Conservation (phyloP, 2,113 vertebrate genomes). For the Ciconia maguari region DNA sequence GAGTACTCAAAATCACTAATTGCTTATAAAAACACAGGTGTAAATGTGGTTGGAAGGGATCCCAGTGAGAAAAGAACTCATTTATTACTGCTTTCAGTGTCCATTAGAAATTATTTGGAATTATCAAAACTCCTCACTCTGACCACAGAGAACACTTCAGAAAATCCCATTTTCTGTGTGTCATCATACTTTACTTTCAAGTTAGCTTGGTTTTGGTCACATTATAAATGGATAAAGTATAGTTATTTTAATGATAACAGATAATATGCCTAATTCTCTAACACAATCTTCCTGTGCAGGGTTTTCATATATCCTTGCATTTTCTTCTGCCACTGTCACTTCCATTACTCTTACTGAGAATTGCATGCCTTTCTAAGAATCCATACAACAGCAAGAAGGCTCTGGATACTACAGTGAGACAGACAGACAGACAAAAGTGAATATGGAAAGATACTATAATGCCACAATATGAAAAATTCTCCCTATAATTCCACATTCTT, state of each 20-base stretch:
- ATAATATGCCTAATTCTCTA: neutral
- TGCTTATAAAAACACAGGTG: neutral
- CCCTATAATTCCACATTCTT: neutral
- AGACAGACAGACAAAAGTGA: neutral
- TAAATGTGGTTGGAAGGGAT: neutral
- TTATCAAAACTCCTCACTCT: neutral
- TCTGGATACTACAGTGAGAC: neutral
- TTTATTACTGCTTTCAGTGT: neutral
- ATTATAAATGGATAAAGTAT: neutral
- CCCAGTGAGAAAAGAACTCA: neutral
- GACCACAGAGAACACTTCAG: neutral
- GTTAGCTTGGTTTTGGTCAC: neutral
- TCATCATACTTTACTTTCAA: neutral
- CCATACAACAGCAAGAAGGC: neutral
- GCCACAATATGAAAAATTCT: neutral
- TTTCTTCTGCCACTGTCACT: neutral
- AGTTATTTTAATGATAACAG: constrained; percentile 28
- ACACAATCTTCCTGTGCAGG: neutral
- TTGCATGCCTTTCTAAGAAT: neutral
- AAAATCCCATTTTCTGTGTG: neutral
- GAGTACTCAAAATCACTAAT: neutral
- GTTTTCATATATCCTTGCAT: neutral
- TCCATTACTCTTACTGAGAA: neutral
- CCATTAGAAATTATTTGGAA: neutral
- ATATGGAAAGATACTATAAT: neutral